Conservation (phyloP, 2,797 vertebrate genomes). For the Channa striata region DNA sequence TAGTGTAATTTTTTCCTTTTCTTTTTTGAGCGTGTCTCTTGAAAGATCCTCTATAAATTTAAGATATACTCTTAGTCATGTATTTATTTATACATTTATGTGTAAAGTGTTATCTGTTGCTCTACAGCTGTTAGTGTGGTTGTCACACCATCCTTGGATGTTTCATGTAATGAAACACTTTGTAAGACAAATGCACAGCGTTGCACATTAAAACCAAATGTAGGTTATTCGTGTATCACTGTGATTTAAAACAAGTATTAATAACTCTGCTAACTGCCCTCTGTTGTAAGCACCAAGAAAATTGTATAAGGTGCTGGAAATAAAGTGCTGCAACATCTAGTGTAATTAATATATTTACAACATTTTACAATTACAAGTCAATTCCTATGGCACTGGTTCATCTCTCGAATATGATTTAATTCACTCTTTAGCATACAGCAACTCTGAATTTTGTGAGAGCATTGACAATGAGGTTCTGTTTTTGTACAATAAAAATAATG, state of each 20-base stretch:
- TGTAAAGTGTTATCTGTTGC: neutral
- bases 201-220: neutral
- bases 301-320: neutral
- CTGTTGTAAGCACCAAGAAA: neutral
- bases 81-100: neutral
- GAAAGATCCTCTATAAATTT: neutral
- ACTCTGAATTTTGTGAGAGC: neutral
- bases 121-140: neutral
- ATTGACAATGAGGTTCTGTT: neutral
- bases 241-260: neutral
- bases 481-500: neutral
- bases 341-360: neutral
- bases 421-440: neutral
- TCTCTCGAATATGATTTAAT: neutral
- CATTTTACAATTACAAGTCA: neutral
- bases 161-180: neutral
- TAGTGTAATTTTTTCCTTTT: neutral
- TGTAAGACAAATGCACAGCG: neutral
- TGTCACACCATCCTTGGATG: neutral
- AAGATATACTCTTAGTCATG: neutral
- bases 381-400: neutral
- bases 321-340: neutral
- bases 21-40: neutral
- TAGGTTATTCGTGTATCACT: no score
- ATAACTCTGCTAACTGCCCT: neutral